Evolutionary conservation across 2,888 invertebrate species (phyloP).

Genomic region (Hymenopus coronatus): DNA sequence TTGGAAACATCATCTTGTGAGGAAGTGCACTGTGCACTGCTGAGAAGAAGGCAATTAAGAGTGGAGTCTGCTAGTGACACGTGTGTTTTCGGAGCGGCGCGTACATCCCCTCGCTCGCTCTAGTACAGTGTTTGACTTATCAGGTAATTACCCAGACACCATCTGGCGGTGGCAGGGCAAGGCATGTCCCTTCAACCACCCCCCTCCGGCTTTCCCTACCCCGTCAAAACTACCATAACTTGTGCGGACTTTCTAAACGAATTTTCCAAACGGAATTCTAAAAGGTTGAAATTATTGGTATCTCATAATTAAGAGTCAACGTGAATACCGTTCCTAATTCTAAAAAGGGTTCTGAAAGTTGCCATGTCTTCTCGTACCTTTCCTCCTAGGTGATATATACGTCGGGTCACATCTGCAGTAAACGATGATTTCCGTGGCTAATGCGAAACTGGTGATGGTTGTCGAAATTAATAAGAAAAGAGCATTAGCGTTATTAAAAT

Average conservation of each 20-base stretch:
- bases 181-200: conserved; percentile 20
- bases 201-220: background rate
- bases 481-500: background rate
- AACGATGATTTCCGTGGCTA: background rate
- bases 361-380: background rate
- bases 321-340: background rate
- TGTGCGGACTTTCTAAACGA: background rate
- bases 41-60: background rate
- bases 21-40: background rate
- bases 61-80: background rate
- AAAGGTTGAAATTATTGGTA: conserved; percentile 17
- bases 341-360: background rate
- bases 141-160: conserved; percentile 26
- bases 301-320: background rate
- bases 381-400: background rate
- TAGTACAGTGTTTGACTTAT: conserved; percentile 21
- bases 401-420: background rate
- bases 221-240: conserved; percentile 16
- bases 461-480: background rate
- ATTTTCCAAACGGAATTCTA: conserved; percentile 13
- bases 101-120: background rate
- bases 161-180: conserved; percentile 22
- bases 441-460: background rate
- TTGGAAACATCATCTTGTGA: background rate
- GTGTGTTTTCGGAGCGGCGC: background rate